A percentile compares a stretch with the other conserved stretches of the same genome.
Evolutionary conservation across 2,888 invertebrate genomes (phyloP).

Genomic region (Acanthococcus lagerstroemiae): DNA sequence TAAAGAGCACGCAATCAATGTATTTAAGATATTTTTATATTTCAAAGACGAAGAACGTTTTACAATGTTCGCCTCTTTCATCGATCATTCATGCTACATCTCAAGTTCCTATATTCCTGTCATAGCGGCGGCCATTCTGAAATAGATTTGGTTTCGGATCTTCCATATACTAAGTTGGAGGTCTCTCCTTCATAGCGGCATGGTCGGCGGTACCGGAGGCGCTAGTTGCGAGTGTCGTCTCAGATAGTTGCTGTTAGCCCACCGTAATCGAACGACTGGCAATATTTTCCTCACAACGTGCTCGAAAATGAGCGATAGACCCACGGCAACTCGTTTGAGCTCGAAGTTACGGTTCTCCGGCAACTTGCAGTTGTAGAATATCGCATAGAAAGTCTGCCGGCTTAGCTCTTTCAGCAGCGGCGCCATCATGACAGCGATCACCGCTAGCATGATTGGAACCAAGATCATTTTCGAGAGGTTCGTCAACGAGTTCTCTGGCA

Average conservation of each 20-base stretch:
- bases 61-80: too few relatives aligned
- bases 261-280: constrained; percentile 17
- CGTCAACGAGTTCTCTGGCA: constrained; percentile 5
- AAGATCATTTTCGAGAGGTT: constrained; percentile 13
- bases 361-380: constrained; percentile 15
- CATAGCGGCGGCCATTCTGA: too few relatives aligned
- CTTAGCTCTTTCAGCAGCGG: background rate
- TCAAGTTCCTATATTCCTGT: too few relatives aligned
- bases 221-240: constrained; percentile 13
- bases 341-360: constrained; percentile 1
- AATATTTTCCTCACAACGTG: constrained; percentile 20
- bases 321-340: constrained; percentile 9
- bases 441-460: constrained; percentile 3
- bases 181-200: background rate
- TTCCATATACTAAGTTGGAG: too few relatives aligned
- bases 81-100: too few relatives aligned
- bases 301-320: constrained; percentile 11
- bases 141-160: too few relatives aligned
- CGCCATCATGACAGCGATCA: constrained; percentile 3
- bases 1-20: too few relatives aligned
- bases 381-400: constrained; percentile 8
- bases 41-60: too few relatives aligned
- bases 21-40: too few relatives aligned
- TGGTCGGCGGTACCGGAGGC: background rate
- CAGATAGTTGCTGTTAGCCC: constrained; percentile 12